Percentiles rank a stretch among this genome's conserved stretches.
phyloP scores from a whole-genome alignment of 2,113 vertebrate genomes.

The Phaethornis superciliosus region DNA sequence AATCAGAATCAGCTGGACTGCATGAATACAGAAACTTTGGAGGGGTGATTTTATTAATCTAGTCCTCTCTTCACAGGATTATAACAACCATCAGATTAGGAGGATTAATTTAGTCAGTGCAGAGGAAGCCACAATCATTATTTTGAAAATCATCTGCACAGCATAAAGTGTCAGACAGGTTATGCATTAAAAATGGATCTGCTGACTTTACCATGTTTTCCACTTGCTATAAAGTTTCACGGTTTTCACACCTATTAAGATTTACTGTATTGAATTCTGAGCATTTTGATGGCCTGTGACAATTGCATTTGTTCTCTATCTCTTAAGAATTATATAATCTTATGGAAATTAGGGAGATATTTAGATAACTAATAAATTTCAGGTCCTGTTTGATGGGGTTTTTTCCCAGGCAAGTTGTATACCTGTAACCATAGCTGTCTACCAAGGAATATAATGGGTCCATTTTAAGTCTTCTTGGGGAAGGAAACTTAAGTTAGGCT shows the following conservation, averaged over 20 bases:
- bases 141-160: not conserved
- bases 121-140: not conserved
- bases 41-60: slow-evolving; percentile 2
- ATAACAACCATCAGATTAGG: slow-evolving; percentile 5
- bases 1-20: not conserved
- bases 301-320: not conserved
- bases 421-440: not conserved
- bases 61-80: not conserved
- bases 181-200: not conserved
- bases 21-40: not conserved
- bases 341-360: not conserved
- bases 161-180: not conserved
- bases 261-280: not conserved
- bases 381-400: not conserved
- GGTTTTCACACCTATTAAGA: not conserved
- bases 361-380: not conserved
- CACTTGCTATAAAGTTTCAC: not conserved
- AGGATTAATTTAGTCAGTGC: not conserved
- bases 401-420: not conserved
- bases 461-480: not conserved
- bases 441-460: not conserved
- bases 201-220: not conserved
- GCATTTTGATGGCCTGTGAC: not conserved
- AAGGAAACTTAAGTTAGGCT: not conserved
- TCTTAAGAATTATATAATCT: not conserved